phyloP scores from a whole-genome alignment of 2,888 invertebrate species.

The Platypus cylindrus region DNA sequence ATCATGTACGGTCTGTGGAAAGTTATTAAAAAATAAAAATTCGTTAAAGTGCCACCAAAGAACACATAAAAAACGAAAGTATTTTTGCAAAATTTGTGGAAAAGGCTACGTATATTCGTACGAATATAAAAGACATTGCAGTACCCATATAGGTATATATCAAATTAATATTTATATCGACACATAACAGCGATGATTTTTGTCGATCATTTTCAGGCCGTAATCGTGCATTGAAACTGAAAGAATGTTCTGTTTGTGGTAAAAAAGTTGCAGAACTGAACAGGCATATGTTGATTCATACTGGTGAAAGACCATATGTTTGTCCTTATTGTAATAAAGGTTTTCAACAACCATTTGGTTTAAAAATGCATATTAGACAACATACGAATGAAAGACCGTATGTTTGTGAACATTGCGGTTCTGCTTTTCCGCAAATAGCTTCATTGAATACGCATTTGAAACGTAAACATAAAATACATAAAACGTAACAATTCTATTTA shows the following conservation, averaged over 20 bases:
- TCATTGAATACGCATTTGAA: conserved; percentile 25
- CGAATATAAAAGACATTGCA: conserved; percentile 25
- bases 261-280: conserved; percentile 24
- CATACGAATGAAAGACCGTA: conserved; percentile 28
- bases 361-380: conserved; percentile 24
- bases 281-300: conserved; percentile 25
- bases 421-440: conserved; percentile 25
- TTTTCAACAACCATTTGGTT: conserved; percentile 23
- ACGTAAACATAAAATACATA: conserved; percentile 26
- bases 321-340: conserved; percentile 24
- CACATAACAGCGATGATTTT: too few relatives aligned
- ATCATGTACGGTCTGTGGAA: conserved; percentile 23
- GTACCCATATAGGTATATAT: conserved; percentile 23
- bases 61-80: conserved; percentile 22
- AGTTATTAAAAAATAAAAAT: conserved; percentile 25
- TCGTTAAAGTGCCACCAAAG: too few relatives aligned
- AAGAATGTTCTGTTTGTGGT: conserved; percentile 25
- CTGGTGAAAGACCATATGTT: conserved; percentile 24
- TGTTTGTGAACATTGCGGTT: conserved; percentile 17
- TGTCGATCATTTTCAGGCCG: conserved; percentile 25
- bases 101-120: conserved; percentile 24
- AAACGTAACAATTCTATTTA: too few relatives aligned
- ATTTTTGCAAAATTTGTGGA: conserved; percentile 26
- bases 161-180: too few relatives aligned
- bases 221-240: conserved; percentile 22